Evolutionary conservation across 1,140 invertebrate genomes (phyloP).

Genomic region (Parapsyche elsis): DNA sequence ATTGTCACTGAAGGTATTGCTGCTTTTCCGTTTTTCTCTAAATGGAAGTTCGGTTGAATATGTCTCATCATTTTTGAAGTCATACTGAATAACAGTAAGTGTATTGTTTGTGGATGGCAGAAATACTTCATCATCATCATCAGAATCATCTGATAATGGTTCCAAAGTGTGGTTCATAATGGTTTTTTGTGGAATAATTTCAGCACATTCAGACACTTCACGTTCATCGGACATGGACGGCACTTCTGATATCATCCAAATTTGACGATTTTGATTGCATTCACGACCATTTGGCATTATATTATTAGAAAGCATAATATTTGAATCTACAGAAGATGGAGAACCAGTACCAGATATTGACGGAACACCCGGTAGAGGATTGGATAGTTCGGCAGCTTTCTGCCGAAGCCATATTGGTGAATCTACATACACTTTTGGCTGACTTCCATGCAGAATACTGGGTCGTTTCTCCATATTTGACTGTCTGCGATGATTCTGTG

Average conservation of each 20-base stretch:
- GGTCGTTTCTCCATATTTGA: constrained; percentile 47
- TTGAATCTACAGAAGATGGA: constrained; percentile 40
- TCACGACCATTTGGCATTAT: background rate
- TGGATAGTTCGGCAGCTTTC: constrained; percentile 60
- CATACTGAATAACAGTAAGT: constrained; percentile 38
- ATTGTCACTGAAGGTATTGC: constrained; percentile 15
- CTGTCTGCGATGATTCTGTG: constrained; percentile 42
- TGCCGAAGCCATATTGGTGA: constrained; percentile 66
- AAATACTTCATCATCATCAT: constrained; percentile 53
- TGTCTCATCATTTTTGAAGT: constrained; percentile 39
- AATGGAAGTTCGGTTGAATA: constrained; percentile 46
- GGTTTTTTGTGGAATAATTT: background rate
- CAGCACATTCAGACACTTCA: constrained; percentile 26
- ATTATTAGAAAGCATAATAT: background rate
- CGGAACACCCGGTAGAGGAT: constrained; percentile 18
- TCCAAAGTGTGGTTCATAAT: background rate
- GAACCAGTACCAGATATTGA: constrained; percentile 56
- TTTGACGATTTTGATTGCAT: constrained; percentile 26
- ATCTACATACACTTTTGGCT: constrained; percentile 64
- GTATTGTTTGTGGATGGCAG: constrained; percentile 40
- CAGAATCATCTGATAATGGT: constrained; percentile 29
- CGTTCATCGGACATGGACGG: constrained; percentile 47
- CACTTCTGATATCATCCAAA: constrained; percentile 55
- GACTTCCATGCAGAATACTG: constrained; percentile 41
- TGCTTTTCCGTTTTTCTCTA: constrained; percentile 7